These are phyloP conservation scores for Macquaria australasica DNA, from an alignment of 2,113 vertebrate species.

Conservation along the genomic window DNA sequence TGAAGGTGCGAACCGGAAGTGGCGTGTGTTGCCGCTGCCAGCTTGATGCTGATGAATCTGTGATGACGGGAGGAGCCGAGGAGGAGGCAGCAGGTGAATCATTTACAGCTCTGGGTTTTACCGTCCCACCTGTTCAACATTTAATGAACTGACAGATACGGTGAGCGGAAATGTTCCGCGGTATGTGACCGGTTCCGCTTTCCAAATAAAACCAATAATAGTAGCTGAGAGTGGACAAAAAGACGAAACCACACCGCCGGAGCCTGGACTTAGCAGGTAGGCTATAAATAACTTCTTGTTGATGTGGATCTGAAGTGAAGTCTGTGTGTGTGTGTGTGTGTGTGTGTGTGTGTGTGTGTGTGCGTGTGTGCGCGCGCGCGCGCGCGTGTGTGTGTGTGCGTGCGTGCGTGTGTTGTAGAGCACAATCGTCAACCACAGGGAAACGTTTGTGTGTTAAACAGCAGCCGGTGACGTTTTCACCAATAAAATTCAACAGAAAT, in stretches of 20 bases:
- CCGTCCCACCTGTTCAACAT: conserved; percentile 21
- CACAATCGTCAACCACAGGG: accelerated
- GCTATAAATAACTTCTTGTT: conserved; percentile 70
- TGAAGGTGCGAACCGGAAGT: conserved; percentile 51
- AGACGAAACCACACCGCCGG: conserved; percentile 29
- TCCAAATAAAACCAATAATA: background rate
- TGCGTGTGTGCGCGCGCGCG: too few species aligned
- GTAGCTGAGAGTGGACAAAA: conserved; percentile 1
- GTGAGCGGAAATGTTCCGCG: background rate
- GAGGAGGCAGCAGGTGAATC: conserved; percentile 74
- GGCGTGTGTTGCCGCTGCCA: accelerated
- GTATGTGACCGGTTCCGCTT: background rate
- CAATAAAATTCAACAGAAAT: background rate
- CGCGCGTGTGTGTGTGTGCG: background rate
- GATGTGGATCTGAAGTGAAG: background rate
- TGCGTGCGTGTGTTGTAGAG: background rate
- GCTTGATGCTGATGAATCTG: conserved; percentile 8
- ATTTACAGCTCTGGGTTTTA: conserved; percentile 8
- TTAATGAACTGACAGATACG: background rate
- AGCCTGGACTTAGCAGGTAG: conserved; percentile 72
- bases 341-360: background rate
- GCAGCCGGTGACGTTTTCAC: background rate
- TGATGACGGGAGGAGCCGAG: conserved; percentile 51
- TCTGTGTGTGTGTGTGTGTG: background rate
- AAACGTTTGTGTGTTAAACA: background rate